Evolutionary conservation across 2,888 invertebrate genomes (phyloP).

Genomic region (Lamellibrachia columna): DNA sequence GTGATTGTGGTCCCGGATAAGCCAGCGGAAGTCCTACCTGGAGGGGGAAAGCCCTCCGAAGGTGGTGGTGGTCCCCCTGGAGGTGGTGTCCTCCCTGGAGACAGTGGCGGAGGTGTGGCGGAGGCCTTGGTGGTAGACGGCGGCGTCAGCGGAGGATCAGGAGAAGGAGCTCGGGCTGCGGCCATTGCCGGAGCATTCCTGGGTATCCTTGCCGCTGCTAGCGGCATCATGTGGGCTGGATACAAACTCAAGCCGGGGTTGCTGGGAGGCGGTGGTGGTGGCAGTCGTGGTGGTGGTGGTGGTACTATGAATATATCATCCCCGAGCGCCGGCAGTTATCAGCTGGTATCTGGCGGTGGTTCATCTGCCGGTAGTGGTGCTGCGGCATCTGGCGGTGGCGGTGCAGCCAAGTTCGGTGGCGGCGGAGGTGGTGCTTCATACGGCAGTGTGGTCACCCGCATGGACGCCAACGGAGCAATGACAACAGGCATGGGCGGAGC

Average conservation of each 20-base stretch:
- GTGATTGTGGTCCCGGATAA: too few relatives aligned
- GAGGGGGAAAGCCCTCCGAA: not conserved
- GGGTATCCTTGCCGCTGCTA: constrained; percentile 41
- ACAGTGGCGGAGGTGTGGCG: not conserved
- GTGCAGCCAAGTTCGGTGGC: constrained; percentile 38
- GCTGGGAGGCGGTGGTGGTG: constrained; percentile 33
- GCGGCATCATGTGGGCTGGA: constrained; percentile 44
- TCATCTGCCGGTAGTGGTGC: not conserved
- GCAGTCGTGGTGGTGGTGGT: constrained; percentile 23
- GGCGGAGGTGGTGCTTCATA: constrained; percentile 40
- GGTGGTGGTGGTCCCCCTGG: not conserved
- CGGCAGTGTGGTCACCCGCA: not conserved
- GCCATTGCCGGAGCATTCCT: constrained; percentile 48
- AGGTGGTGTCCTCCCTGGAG: not conserved
- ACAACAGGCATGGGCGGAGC: constrained; percentile 19
- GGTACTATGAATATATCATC: constrained; percentile 47
- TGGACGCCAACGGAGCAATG: constrained; percentile 22
- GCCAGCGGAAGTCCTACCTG: too few relatives aligned
- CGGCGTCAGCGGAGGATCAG: constrained; percentile 34
- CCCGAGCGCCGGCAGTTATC: constrained; percentile 42
- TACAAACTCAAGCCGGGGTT: constrained; percentile 48
- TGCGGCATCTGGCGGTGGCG: constrained; percentile 6
- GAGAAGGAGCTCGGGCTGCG: constrained; percentile 47
- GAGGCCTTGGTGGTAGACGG: constrained; percentile 23
- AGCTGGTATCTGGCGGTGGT: constrained; percentile 31